These are phyloP conservation scores for Parnassius orleans DNA, from an alignment of 2,888 invertebrate genomes.

Conservation along the genomic window DNA sequence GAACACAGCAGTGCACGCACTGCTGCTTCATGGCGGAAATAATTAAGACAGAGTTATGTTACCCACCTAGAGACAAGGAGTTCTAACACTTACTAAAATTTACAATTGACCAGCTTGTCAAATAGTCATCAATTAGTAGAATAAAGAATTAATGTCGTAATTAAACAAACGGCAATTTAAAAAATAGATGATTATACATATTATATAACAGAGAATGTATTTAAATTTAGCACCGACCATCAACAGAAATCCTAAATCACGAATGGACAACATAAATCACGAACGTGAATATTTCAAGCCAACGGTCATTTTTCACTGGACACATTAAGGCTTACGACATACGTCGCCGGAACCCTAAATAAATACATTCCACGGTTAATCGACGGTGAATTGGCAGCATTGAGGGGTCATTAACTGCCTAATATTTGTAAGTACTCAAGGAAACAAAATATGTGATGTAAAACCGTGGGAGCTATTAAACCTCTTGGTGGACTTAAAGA, in stretches of 20 bases:
- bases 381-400: slow-evolving; percentile 66
- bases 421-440: slow-evolving; percentile 50
- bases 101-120: too few species aligned
- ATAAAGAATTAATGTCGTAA: too few species aligned
- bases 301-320: slow-evolving; percentile 58
- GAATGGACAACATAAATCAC: slow-evolving; percentile 19
- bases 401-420: slow-evolving; percentile 42
- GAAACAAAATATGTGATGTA: slow-evolving; percentile 8
- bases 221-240: neutral
- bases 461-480: neutral
- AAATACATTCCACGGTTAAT: slow-evolving; percentile 72
- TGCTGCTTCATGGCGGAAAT: too few species aligned
- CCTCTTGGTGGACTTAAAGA: too few species aligned
- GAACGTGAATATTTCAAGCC: slow-evolving; percentile 31
- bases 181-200: too few species aligned
- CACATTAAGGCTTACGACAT: slow-evolving; percentile 56
- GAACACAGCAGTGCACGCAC: too few species aligned
- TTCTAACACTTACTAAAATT: too few species aligned
- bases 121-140: too few species aligned
- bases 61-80: too few species aligned
- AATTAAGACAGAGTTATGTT: too few species aligned
- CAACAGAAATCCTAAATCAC: slow-evolving; percentile 3
- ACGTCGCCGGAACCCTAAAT: slow-evolving; percentile 62
- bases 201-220: too few species aligned
- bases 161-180: too few species aligned